Evolutionary conservation across 2,797 vertebrate genomes (phyloP), one percentile per base, ranked within the genome.

Genomic region (Arrhamphus sclerolepis): DNA sequence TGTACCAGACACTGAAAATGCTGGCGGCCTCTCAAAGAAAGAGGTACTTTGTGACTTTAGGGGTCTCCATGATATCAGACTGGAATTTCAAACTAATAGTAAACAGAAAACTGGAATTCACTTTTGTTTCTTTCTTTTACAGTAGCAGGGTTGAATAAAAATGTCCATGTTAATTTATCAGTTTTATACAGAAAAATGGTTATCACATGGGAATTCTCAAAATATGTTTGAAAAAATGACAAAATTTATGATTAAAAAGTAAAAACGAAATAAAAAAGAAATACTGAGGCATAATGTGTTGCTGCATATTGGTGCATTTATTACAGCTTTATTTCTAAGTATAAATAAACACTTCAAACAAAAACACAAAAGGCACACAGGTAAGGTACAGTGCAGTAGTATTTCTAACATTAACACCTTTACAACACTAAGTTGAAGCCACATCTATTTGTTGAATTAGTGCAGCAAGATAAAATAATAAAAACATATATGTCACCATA

Each of bases 311-410:
- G 0, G 20, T 44, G 6, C 11, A 1, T 14, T 62, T 82, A n/a
- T 66, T 64, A 1, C 8, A 40, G 1, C 70, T 92, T 91, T 90
- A 87, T 89, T 88, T 83, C 26, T 50, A 86, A 88, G 83, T 87
- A 89, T 88, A 89, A 88, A 89, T 89, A 85, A 86, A 83, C 79
- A 87, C 88, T 55, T 83, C 86, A 87, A 84, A 88, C 77, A 78
- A 83, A 84, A 80, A 18, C 46, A 21, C 56, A 81, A 72, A 60
- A 81, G 66, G 43, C 72, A 85, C 67, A 72, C 76, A 50, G 53
- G 48, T 53, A 66, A 74, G 60, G 42, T 61, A 73, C 43, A 50
- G 43, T 63, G 31, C 17, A 61, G 42, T 13, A 0, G 31, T 42
- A n/a, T 43, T 46, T 56, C n/a, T 54, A 52, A 67, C 48, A 60